A percentile compares a stretch with the other conserved stretches of the same genome.
Conservation (phyloP, 1,140 invertebrate species). For the Drosophila sp. region DNA sequence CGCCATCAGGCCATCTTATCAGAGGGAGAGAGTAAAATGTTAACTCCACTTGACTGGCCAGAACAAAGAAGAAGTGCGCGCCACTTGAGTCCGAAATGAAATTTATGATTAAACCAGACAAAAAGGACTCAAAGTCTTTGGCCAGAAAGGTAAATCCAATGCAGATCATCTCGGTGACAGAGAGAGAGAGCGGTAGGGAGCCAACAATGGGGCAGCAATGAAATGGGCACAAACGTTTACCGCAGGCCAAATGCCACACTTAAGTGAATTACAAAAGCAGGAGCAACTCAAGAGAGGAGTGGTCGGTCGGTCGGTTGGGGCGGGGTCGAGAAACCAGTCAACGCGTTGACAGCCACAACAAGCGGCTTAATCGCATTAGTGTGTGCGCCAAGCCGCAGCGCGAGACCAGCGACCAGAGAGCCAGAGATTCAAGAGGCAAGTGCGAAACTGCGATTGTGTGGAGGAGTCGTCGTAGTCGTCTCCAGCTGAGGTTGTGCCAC, state of each 20-base stretch:
- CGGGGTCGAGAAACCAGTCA: conserved; percentile 60
- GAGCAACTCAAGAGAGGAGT: conserved; percentile 6
- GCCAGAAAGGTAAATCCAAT: conserved; percentile 62
- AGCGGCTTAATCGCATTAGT: conserved; percentile 81
- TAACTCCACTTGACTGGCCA: conserved; percentile 47
- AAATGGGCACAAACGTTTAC: conserved; percentile 68
- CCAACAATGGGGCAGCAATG: conserved; percentile 55
- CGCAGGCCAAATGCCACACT: conserved; percentile 79
- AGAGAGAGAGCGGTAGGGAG: conserved; percentile 52
- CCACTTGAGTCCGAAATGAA: conserved; percentile 54
- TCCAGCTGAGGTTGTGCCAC: conserved; percentile 33
- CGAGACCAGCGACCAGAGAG: conserved; percentile 1
- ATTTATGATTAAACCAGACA: conserved; percentile 73
- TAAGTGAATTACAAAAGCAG: conserved; percentile 81
- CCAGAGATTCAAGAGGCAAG: conserved; percentile 49
- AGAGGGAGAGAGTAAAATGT: conserved; percentile 29
- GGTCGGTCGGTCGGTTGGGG: not conserved
- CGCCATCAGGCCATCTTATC: conserved; percentile 50
- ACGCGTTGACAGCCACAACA: conserved; percentile 81
- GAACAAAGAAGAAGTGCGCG: conserved; percentile 25
- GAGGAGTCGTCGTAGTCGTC: conserved; percentile 24
- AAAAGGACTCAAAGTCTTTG: conserved; percentile 51
- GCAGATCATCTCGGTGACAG: conserved; percentile 43
- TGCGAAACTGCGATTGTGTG: conserved; percentile 77
- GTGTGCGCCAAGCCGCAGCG: conserved; percentile 36